These are phyloP conservation scores for Hoplostethus atlanticus DNA, from an alignment of 2,797 vertebrate species.

Conservation along the genomic window DNA sequence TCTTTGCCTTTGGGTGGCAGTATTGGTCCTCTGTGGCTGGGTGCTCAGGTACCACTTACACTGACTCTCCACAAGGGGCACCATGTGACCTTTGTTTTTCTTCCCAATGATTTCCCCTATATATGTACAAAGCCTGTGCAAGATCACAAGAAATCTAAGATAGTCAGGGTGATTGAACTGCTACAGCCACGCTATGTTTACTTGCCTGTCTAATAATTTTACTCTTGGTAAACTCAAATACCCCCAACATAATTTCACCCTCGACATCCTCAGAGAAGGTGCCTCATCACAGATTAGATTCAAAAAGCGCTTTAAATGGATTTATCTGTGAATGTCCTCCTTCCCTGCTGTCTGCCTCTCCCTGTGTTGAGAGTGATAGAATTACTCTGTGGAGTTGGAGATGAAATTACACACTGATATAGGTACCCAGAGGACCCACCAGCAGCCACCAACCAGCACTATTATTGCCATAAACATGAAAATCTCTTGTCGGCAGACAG, in stretches of 20 bases:
- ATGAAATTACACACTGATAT: slow-evolving; percentile 63
- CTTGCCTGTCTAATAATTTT: slow-evolving; percentile 56
- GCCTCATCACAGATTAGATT: slow-evolving; percentile 63
- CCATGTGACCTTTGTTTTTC: slow-evolving; percentile 24
- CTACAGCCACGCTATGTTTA: slow-evolving; percentile 36
- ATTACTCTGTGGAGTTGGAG: slow-evolving; percentile 49
- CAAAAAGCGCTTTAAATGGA: slow-evolving; percentile 63
- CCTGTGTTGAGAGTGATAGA: slow-evolving; percentile 53
- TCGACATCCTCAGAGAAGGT: slow-evolving; percentile 45
- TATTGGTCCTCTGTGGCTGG: slow-evolving; percentile 49
- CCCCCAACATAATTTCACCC: slow-evolving; percentile 44
- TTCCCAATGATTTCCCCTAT: slow-evolving; percentile 38
- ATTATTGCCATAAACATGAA: slow-evolving; percentile 63
- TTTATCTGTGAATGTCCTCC: slow-evolving; percentile 57
- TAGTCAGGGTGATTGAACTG: slow-evolving; percentile 42
- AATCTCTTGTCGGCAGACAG: slow-evolving; percentile 51
- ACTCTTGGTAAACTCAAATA: slow-evolving; percentile 47
- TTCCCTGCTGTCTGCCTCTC: slow-evolving; percentile 40
- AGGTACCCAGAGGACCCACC: slow-evolving; percentile 62
- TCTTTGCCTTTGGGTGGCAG: slow-evolving; percentile 75
- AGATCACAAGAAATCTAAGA: slow-evolving; percentile 39
- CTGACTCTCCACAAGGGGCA: slow-evolving; percentile 57
- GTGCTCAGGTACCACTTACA: neutral
- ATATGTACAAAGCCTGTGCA: slow-evolving; percentile 44
- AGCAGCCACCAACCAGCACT: slow-evolving; percentile 61